These are phyloP conservation scores for Neopipo cinnamomea DNA, from an alignment of 2,113 vertebrate genomes.

Conservation along the genomic window DNA sequence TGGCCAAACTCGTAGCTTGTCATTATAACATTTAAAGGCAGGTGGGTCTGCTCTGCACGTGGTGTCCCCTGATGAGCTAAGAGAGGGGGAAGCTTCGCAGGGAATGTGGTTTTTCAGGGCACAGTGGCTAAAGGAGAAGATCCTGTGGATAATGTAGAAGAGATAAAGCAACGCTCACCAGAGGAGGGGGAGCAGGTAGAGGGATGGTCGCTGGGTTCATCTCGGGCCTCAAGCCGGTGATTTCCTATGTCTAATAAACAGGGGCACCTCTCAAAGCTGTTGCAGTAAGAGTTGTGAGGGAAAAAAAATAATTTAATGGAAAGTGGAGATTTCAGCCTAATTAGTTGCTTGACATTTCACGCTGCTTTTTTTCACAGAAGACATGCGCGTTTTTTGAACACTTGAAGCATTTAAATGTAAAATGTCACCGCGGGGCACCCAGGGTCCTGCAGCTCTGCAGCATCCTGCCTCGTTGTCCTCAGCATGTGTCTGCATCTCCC, in stretches of 20 bases:
- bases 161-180: not conserved
- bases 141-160: not conserved
- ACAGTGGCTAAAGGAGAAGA: not conserved
- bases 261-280: not conserved
- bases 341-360: not conserved
- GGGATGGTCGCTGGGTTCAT: not conserved
- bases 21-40: not conserved
- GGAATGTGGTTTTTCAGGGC: not conserved
- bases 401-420: not conserved
- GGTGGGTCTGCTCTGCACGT: not conserved
- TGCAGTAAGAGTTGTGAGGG: not conserved
- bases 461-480: not conserved
- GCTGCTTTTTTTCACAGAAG: not conserved
- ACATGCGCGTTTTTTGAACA: not conserved
- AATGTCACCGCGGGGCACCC: accelerated
- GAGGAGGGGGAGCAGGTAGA: not conserved
- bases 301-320: not conserved
- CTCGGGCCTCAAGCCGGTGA: not conserved
- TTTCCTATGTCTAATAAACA: not conserved
- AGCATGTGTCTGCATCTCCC: not conserved
- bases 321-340: not conserved
- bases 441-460: not conserved
- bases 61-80: not conserved
- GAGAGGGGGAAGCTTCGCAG: not conserved
- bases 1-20: not conserved